Percentiles rank a stretch among this genome's conserved stretches.
Evolutionary conservation across 2,797 vertebrate genomes (phyloP).

Genomic region (Smutsia temminckii): DNA sequence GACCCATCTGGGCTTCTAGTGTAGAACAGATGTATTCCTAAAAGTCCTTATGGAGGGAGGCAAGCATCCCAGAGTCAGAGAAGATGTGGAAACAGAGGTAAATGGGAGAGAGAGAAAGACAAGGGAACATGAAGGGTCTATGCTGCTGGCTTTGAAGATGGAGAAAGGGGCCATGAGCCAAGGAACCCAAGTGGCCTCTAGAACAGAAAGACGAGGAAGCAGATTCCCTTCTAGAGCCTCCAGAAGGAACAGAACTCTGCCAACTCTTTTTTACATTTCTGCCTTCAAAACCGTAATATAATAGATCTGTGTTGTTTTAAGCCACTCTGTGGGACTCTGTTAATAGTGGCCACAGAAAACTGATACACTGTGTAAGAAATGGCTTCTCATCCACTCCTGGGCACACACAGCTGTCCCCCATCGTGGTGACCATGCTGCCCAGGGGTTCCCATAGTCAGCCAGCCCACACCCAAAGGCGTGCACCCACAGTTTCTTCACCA

Average conservation of each 20-base stretch:
- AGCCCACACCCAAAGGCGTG: accelerated
- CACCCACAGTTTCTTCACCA: not conserved
- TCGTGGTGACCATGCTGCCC: accelerated
- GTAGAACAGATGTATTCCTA: accelerated
- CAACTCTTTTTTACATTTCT: accelerated
- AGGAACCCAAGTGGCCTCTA: not conserved
- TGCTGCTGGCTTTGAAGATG: not conserved
- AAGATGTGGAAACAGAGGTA: not conserved
- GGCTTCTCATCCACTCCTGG: accelerated
- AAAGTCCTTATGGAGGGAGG: not conserved
- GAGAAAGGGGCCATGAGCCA: not conserved
- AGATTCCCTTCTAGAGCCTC: not conserved
- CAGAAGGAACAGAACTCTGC: not conserved
- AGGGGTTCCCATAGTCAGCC: not conserved
- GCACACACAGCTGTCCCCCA: too few species aligned
- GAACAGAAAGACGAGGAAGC: not conserved
- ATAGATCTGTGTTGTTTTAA: not conserved
- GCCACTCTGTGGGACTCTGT: not conserved
- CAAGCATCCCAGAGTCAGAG: not conserved
- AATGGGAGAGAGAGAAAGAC: too few species aligned
- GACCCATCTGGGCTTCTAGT: not conserved
- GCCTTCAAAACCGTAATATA: not conserved
- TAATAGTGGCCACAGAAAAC: not conserved
- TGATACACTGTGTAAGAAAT: accelerated
- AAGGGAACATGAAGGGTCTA: accelerated